Conservation (phyloP, 2,888 invertebrate genomes). For the Catocala sponsa region DNA sequence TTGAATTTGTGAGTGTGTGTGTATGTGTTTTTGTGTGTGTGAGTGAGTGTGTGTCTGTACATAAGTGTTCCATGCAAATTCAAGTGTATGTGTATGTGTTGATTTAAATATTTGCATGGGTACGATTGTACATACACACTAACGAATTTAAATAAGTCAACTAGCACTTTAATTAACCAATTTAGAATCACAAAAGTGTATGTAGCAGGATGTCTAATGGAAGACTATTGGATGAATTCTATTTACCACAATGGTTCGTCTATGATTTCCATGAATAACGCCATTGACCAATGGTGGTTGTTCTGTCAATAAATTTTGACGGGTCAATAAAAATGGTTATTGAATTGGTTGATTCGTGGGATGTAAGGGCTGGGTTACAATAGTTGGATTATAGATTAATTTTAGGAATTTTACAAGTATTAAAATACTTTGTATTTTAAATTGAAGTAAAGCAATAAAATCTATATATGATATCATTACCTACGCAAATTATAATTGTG, state of each 20-base stretch:
- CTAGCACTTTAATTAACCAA: slow-evolving; percentile 62
- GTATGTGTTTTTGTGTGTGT: no score
- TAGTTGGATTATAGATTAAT: slow-evolving; percentile 3
- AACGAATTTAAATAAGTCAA: slow-evolving; percentile 11
- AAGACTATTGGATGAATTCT: slow-evolving; percentile 55
- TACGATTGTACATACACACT: no score
- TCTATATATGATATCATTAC: no score
- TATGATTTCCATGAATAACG: slow-evolving; percentile 45
- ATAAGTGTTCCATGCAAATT: no score
- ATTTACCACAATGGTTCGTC: slow-evolving; percentile 51
- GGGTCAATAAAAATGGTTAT: slow-evolving; percentile 53
- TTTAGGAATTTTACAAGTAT: no score
- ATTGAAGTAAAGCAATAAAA: no score
- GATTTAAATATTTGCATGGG: no score
- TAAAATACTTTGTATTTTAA: no score
- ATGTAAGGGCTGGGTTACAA: slow-evolving; percentile 43
- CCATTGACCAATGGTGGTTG: slow-evolving; percentile 46
- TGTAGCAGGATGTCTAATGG: slow-evolving; percentile 57
- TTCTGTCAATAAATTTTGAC: slow-evolving; percentile 60
- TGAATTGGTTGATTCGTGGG: slow-evolving; percentile 36
- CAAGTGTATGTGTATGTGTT: no score
- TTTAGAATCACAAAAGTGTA: slow-evolving; percentile 62
- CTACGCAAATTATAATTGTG: background rate
- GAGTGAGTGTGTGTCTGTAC: no score
- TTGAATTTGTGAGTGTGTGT: no score